phyloP scores from a whole-genome alignment of 2,888 invertebrate species.

The Junonia oenone region DNA sequence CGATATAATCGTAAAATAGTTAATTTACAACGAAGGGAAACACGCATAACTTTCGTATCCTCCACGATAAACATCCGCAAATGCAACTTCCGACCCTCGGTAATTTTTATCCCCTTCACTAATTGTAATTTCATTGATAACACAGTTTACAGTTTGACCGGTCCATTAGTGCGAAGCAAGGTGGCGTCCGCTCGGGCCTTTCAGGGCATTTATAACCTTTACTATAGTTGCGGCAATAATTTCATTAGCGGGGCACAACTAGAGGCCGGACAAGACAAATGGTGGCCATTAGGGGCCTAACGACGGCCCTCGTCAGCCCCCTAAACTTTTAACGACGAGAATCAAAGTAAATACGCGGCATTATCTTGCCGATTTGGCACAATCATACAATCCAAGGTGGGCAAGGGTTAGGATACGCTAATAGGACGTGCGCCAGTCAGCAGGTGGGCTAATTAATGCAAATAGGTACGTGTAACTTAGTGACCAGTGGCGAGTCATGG shows the following conservation, averaged over 20 bases:
- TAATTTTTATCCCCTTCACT: conserved; percentile 68
- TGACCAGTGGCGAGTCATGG: conserved; percentile 27
- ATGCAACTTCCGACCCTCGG: conserved; percentile 64
- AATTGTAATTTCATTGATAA: conserved; percentile 80
- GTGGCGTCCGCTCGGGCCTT: conserved; percentile 68
- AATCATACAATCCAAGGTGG: conserved; percentile 63
- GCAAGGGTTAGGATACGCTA: conserved; percentile 58
- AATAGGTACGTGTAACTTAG: conserved; percentile 24
- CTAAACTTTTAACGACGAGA: conserved; percentile 78
- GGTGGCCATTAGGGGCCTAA: conserved; percentile 78
- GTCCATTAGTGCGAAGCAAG: conserved; percentile 78
- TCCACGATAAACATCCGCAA: conserved; percentile 46
- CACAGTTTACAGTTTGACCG: conserved; percentile 80
- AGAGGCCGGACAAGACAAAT: conserved; percentile 80
- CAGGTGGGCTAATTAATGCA: conserved; percentile 44
- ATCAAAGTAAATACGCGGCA: conserved; percentile 78
- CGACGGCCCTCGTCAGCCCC: conserved; percentile 74
- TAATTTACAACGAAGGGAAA: conserved; percentile 15
- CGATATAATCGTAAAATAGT: background rate
- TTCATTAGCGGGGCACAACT: conserved; percentile 79
- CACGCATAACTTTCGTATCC: conserved; percentile 44
- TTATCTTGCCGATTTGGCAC: conserved; percentile 76
- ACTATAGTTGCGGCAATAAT: conserved; percentile 80
- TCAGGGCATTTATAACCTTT: conserved; percentile 77
- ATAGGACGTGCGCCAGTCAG: conserved; percentile 49